Evolutionary conservation across 1,140 invertebrate genomes (phyloP).

Genomic region (Drosophila biarmipes): DNA sequence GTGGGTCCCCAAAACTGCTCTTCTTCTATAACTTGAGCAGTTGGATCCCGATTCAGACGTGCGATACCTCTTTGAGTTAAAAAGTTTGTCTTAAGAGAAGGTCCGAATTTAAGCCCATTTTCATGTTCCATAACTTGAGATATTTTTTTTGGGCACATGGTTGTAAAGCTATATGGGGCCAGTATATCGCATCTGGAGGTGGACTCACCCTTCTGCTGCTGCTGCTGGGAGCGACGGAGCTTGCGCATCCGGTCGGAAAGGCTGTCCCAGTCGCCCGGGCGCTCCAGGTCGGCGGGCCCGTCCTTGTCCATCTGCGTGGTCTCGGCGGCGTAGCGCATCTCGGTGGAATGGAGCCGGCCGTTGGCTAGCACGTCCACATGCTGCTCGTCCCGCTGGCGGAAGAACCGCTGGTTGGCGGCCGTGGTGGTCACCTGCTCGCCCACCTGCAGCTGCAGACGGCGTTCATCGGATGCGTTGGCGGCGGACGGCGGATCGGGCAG

Average conservation of each 20-base stretch:
- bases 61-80: no score
- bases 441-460: conserved; percentile 34
- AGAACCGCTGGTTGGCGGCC: conserved; percentile 82
- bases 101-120: no score
- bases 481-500: conserved; percentile 85
- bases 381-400: conserved; percentile 88
- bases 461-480: conserved; percentile 68
- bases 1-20: no score
- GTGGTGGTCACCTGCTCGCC: conserved; percentile 66
- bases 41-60: no score
- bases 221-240: conserved; percentile 86
- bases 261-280: conserved; percentile 90
- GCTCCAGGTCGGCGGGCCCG: conserved; percentile 86
- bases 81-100: no score
- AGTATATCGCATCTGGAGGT: not conserved
- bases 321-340: conserved; percentile 91
- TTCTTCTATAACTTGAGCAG: no score
- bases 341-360: conserved; percentile 89
- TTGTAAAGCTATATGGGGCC: no score
- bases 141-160: no score
- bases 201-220: conserved; percentile 84
- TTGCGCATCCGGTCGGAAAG: conserved; percentile 90
- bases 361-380: conserved; percentile 91
- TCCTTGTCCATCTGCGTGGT: conserved; percentile 90
- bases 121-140: no score